Base-by-base conservation (phyloP, 2,888 invertebrate genomes). In the Patella pellucida region DNA sequence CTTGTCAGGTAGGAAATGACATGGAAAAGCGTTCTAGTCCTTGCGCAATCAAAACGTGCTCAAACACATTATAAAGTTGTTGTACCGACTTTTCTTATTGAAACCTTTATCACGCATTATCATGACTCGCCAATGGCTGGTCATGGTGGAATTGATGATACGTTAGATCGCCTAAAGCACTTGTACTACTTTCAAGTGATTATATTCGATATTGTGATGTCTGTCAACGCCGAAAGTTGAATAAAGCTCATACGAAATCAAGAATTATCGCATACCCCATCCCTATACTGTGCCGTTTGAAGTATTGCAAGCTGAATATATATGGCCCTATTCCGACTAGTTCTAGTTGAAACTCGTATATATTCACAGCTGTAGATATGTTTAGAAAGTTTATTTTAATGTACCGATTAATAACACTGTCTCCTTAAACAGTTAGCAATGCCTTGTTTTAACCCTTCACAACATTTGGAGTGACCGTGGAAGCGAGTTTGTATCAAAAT, bases 111-210 rank as follows among this genome's bases (percentile, higher is more conserved):
- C 23, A 15, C 56, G 2, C n/a, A 74, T 31, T 76, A 75, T 62
- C 76, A 76, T 52, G 78, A 76, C 23, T 76, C 78, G 12, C 73
- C 74, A 2, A n/a, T 76, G 52, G 75, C 68, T 16, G 74, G 73
- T 31, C 78, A 78, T 71, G 69, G 72, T 68, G 75, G 79, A 19
- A 77, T 79, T 70, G 31, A 31, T 31, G 74, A 78, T 31, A 78
- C 76, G 2, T 16, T 78, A 19, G 76, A 79, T 71, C 51, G 74
- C 3, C 52, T 78, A 3, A 74, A 71, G 41, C 72, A 74, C 31
- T 23, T 70, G 16, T 78, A 76, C 31, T 75, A 67, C 41, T 78
- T 78, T 50, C 27, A 52, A 16, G 71, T 78, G 72, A 76, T 62
- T 76, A 73, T 69, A 67, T 76, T 16, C 51, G 73, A 12, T 73